Evolutionary conservation across 2,113 vertebrate species (phyloP).

Genomic region (Sciurus niger): DNA sequence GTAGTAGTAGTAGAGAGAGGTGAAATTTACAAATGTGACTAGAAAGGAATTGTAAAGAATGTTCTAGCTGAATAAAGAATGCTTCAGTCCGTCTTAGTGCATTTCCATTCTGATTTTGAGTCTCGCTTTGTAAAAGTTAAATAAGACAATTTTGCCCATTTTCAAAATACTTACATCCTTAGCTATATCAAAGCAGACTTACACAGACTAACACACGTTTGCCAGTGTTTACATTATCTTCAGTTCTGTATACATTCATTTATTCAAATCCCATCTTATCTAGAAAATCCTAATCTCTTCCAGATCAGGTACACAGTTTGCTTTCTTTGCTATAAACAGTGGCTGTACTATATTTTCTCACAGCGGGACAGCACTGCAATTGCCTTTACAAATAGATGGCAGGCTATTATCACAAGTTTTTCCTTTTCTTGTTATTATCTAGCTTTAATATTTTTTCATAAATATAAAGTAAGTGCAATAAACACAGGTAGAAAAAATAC

Average conservation of each 20-base stretch:
- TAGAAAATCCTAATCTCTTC: not conserved
- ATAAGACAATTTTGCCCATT: not conserved
- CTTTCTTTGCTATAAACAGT: not conserved
- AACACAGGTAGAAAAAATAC: not conserved
- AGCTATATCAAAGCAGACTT: not conserved
- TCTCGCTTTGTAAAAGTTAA: not conserved
- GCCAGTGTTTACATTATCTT: slow-evolving; percentile 11
- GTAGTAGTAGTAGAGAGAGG: not conserved
- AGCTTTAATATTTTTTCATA: not conserved
- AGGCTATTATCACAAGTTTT: not conserved
- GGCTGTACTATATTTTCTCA: not conserved
- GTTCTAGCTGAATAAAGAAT: not conserved
- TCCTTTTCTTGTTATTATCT: not conserved
- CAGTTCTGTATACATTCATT: slow-evolving; percentile 17
- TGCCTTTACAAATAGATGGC: not conserved
- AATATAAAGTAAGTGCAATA: not conserved
- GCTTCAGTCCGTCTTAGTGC: not conserved
- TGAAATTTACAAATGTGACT: not conserved
- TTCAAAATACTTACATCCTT: not conserved
- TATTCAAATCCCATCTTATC: not conserved
- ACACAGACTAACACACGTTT: not conserved
- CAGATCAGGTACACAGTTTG: not conserved
- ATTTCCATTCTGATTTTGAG: slow-evolving; percentile 25
- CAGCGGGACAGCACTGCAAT: not conserved
- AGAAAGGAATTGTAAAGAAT: not conserved